These are phyloP conservation scores for Leptinotarsa rubiginosa DNA, from an alignment of 2,888 invertebrate species.

Conservation along the genomic window DNA sequence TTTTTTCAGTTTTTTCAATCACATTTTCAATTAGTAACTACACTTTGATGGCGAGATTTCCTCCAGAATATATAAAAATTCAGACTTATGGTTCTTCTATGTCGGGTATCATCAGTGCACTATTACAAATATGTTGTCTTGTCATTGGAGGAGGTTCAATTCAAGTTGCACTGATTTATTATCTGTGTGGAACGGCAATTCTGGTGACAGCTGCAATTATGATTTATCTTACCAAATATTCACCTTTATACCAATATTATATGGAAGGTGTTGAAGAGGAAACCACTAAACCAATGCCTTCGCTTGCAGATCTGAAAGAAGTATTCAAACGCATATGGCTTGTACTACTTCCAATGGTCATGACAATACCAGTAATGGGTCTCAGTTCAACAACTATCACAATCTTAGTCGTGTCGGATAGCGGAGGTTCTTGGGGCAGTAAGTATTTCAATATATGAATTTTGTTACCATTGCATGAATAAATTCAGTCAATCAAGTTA, in stretches of 20 bases:
- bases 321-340: background rate
- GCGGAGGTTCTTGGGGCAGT: slow-evolving; percentile 16
- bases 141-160: slow-evolving; percentile 26
- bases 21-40: slow-evolving; percentile 25
- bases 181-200: slow-evolving; percentile 12
- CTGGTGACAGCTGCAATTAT: background rate
- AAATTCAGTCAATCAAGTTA: too few species aligned
- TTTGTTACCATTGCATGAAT: too few species aligned
- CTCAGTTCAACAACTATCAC: slow-evolving; percentile 15
- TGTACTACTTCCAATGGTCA: background rate
- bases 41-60: slow-evolving; percentile 41
- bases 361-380: background rate
- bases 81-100: slow-evolving; percentile 38
- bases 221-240: background rate
- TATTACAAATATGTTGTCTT: slow-evolving; percentile 34
- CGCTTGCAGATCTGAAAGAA: slow-evolving; percentile 8
- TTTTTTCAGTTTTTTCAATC: slow-evolving; percentile 27
- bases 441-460: background rate
- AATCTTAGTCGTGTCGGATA: slow-evolving; percentile 15
- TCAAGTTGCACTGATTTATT: slow-evolving; percentile 33
- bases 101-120: slow-evolving; percentile 36
- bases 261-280: slow-evolving; percentile 19
- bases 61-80: slow-evolving; percentile 37
- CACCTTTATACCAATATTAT: slow-evolving; percentile 21
- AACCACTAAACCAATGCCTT: slow-evolving; percentile 2